Evolutionary conservation across 2,888 invertebrate species (phyloP).

Genomic region (Caenorhabditis parvicauda): DNA sequence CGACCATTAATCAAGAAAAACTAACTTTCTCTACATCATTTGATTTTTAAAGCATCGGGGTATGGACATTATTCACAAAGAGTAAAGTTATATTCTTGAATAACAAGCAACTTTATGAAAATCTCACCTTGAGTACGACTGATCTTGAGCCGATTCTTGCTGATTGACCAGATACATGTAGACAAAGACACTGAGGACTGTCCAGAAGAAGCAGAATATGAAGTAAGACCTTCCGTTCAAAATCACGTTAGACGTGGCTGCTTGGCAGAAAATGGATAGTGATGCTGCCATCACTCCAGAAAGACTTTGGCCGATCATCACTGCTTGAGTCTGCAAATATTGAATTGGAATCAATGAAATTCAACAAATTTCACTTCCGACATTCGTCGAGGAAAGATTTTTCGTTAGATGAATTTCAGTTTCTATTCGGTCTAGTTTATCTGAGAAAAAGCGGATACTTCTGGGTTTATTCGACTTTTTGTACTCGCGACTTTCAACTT

Average conservation of each 20-base stretch:
- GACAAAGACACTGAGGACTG: slow-evolving; percentile 27
- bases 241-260: slow-evolving; percentile 30
- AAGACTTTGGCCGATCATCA: slow-evolving; percentile 41
- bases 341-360: background rate
- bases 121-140: slow-evolving; percentile 4
- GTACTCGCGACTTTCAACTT: no score
- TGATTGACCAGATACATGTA: slow-evolving; percentile 23
- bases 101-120: background rate
- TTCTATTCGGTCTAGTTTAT: no score
- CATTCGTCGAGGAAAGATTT: background rate
- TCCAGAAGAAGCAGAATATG: slow-evolving; percentile 29
- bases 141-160: slow-evolving; percentile 8
- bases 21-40: no score
- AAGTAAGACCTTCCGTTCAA: slow-evolving; percentile 42
- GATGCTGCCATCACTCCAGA: slow-evolving; percentile 36
- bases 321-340: slow-evolving; percentile 35
- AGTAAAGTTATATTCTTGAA: no score
- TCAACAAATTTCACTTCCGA: no score
- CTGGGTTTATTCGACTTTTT: no score
- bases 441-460: no score
- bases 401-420: background rate
- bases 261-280: slow-evolving; percentile 26
- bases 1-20: no score
- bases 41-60: no score
- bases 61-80: no score